Conservation (phyloP, 2,888 invertebrate genomes). For the Anarsia innoxiella region DNA sequence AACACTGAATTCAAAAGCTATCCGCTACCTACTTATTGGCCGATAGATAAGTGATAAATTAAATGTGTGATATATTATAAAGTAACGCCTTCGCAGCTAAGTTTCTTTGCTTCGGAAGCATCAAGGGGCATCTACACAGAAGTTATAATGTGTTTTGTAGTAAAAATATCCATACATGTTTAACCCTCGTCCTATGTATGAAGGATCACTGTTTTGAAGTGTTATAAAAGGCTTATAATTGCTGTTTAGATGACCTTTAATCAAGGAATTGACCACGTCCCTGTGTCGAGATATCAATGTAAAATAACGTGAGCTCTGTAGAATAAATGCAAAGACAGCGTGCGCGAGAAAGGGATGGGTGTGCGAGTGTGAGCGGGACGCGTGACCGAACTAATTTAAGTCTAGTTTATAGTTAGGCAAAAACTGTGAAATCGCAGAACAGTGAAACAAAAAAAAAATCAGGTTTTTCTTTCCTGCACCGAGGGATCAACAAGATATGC, state of each 20-base stretch:
- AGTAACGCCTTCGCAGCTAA: constrained; percentile 51
- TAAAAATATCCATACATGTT: no score
- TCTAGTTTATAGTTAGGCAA: constrained; percentile 72
- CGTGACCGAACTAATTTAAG: constrained; percentile 51
- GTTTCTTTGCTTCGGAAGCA: constrained; percentile 34
- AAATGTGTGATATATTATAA: constrained; percentile 54
- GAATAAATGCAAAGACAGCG: constrained; percentile 51
- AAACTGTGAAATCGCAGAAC: constrained; percentile 55
- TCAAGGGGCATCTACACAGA: no score
- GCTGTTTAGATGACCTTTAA: no score
- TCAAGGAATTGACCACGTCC: constrained; percentile 65
- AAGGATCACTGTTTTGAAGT: no score
- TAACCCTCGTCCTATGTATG: no score
- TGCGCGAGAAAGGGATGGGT: constrained; percentile 37
- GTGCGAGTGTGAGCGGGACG: constrained; percentile 36
- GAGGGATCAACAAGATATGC: constrained; percentile 60
- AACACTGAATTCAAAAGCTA: constrained; percentile 26
- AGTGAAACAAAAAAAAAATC: constrained; percentile 37
- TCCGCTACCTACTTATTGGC: constrained; percentile 28
- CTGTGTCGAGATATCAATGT: constrained; percentile 51
- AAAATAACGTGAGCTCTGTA: constrained; percentile 55
- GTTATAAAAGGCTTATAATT: no score
- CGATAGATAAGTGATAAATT: constrained; percentile 27
- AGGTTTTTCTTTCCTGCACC: constrained; percentile 56
- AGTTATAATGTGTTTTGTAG: no score